Evolutionary conservation across 2,888 invertebrate genomes (phyloP), one percentile per base, ranked within the genome.

Genomic region (Patella ulyssiponensis): DNA sequence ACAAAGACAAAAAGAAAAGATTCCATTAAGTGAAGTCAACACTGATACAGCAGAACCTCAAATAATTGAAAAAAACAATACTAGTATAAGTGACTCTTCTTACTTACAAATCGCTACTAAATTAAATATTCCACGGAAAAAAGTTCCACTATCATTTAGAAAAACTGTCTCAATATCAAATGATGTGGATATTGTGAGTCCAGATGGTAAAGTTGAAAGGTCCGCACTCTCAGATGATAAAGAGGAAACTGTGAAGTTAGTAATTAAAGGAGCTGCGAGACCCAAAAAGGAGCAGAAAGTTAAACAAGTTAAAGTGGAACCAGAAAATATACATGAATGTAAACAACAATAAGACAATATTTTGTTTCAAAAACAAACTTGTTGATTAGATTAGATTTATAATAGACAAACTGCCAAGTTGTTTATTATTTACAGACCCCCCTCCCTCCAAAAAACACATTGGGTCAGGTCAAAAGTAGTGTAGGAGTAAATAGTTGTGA

Each of bases 261-360:
- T 64, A 20, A 51, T 69, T n/a, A 73, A 71, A 69, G 76, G 71
- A 17, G 54, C 44, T 14, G 44, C n/a, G 64, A 58, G 33, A 74
- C 33, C 58, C 3, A 69, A 71, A 17, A 52, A 17, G 56, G 76
- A 51, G 53, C 69, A 27, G 73, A 74, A 33, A 51, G 69, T 74
- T 9, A 64, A 58, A n/a, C n/a, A 74, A 44, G 74, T 74, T 44
- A 74, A 74, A 44, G 58, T 51, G 1, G 69, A 74, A n/a, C 44
- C 73, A 1, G 72, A 76, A 53, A 75, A 80, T 73, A 77, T 78
- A 5, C 77, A 83, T 77, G 82, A 84, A 58, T 85, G 85, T 77
- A 85, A 83, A 69, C 81, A 74, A 51, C 85, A 85, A 75, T 84
- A 72, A 82, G 9, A 44, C 44, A 44, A 44, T 44, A 44, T 44